phyloP scores from a whole-genome alignment of 2,113 vertebrate species.

The Anarrhichthys ocellatus region DNA sequence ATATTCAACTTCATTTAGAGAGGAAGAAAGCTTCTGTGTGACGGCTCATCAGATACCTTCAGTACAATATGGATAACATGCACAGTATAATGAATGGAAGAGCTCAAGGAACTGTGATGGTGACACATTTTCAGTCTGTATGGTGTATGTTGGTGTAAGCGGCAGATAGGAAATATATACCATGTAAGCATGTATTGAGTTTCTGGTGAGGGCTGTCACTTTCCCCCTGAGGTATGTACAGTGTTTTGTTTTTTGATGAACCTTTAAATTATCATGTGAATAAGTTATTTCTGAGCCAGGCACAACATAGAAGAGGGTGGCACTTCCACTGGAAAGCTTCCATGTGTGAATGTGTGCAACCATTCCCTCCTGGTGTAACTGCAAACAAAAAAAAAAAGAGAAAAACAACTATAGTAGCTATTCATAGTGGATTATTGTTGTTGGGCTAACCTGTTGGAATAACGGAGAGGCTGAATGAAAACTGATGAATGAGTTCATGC shows the following conservation, averaged over 20 bases:
- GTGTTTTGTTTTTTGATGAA: background rate
- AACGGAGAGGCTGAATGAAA: constrained; percentile 32
- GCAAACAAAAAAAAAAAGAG: background rate
- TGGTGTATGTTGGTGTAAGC: background rate
- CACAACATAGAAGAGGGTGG: constrained; percentile 20
- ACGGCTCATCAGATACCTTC: background rate
- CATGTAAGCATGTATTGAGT: no score
- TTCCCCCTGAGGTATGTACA: background rate
- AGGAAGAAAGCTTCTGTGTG: background rate
- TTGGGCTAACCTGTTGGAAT: constrained; percentile 30
- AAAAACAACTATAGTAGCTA: background rate
- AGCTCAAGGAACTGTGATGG: background rate
- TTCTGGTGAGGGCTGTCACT: background rate
- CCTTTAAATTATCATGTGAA: background rate
- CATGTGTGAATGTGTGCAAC: constrained; percentile 34
- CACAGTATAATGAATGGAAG: no score
- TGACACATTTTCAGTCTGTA: background rate
- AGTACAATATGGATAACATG: background rate
- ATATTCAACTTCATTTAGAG: background rate
- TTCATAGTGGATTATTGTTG: background rate
- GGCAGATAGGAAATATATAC: no score
- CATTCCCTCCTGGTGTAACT: constrained; percentile 25
- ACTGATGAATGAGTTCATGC: constrained; percentile 10
- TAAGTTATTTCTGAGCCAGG: background rate
- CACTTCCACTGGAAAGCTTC: constrained; percentile 22